Base-by-base conservation (phyloP, 1,140 invertebrate genomes). In the Mamestra configurata region DNA sequence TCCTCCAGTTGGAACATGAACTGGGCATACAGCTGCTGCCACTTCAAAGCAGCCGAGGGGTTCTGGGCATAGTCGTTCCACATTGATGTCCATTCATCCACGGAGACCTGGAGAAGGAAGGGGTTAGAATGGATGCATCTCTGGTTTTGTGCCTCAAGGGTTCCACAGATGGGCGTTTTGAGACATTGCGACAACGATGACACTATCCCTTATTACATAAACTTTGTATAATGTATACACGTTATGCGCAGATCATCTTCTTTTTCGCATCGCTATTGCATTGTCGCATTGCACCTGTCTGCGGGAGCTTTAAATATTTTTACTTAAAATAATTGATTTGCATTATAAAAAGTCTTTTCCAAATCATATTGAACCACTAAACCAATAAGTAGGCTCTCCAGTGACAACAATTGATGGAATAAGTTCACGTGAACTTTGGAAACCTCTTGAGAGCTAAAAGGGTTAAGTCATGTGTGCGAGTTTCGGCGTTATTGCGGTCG, bases 1-100 rank as follows among this genome's bases (percentile, higher is more conserved):
- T 98, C 98, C 88, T 98, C 97, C 79, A 98, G 95, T 83, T 98
- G 97, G 92, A 98, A 98, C 97, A 98, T 98, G 93, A 98, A 98
- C 86, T 97, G 96, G 96, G 98, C 97, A 92, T 98, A 98, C 71
- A 89, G 90, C 83, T 96, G 96, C 87, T 98, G 98, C 98, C 98
- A 98, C 82, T 98, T 97, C 73, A 97, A 95, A 24, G 97, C 96
- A 22, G 96, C 96, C 22, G 96, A 96, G 0, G 97, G 97, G 88
- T 97, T 97, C 88, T 97, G 97, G 22, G 97, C 97, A 86, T 97
- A 98, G 57, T 97, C 97, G 84, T 97, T 97, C 98, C 98, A 98
- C 97, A 98, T 98, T 70, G 96, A 96, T 82, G 97, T 97, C 98
- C 98, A 98, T 94, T 98, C 98, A 31, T 98, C 97, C 20, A 97